Evolutionary conservation across 2,113 vertebrate species (phyloP).

Genomic region (Azemiops feae): DNA sequence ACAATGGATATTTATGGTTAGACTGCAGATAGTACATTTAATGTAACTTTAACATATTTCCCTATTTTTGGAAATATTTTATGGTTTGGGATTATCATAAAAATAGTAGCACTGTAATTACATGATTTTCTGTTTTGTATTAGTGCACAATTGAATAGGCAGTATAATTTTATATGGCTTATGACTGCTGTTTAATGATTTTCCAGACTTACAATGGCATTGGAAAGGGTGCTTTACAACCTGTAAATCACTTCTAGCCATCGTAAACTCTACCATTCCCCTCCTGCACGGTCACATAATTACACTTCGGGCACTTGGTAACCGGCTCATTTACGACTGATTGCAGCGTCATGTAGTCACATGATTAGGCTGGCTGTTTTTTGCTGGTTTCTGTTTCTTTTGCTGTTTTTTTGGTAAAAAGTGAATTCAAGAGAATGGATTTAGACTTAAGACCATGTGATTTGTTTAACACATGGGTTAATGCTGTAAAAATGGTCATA

Average conservation of each 20-base stretch:
- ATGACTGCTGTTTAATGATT: not conserved
- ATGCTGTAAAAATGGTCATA: not conserved
- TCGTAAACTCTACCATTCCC: not conserved
- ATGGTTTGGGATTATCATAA: not conserved
- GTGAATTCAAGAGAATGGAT: not conserved
- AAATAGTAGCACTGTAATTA: not conserved
- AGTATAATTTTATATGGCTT: not conserved
- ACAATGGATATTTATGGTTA: not conserved
- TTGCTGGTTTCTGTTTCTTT: not conserved
- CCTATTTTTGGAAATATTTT: not conserved
- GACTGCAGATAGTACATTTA: not conserved
- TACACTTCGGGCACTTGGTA: not conserved
- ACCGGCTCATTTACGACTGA: not conserved
- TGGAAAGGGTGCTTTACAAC: not conserved
- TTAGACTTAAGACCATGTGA: not conserved
- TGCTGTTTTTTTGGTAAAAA: not conserved
- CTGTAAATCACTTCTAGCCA: not conserved
- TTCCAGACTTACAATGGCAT: not conserved
- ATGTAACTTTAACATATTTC: not conserved
- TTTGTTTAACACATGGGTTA: not conserved
- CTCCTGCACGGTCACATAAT: not conserved
- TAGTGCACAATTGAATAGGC: not conserved
- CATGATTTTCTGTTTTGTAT: not conserved
- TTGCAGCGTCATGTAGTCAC: not conserved
- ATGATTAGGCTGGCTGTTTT: not conserved